Base-by-base conservation (phyloP, 2,113 vertebrate genomes). In the Abramis brama region DNA sequence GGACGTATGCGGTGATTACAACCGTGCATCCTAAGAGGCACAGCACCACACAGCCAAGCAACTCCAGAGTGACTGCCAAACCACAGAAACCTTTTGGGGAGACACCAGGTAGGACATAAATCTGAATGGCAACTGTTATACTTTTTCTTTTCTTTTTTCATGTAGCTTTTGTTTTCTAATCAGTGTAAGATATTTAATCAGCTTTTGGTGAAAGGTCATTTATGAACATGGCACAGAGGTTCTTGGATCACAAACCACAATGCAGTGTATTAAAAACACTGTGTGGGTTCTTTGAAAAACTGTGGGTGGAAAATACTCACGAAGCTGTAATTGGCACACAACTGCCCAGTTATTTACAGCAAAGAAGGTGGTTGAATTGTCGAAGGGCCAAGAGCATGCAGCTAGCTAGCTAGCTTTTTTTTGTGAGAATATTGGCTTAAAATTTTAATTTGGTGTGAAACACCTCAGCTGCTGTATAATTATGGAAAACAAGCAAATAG, bases 41-140 rank as follows among this genome's bases (percentile, higher is more conserved):
- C 27, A 94, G 90, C 91, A 95, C 95, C 91, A 95, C 94, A 81
- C 92, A 91, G 86, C 85, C 93, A 86, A 90, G 91, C n/a, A 92
- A 87, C 88, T 77, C 89, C 15, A 91, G 90, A 71, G 94, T 94
- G 89, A 94, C 94, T 85, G 92, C 88, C 91, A 94, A 94, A 91
- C 94, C 95, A 91, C 89, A 88, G 91, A 95, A 94, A 93, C 92
- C 94, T 93, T 84, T 92, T 36, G 94, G 90, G 90, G 93, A 95
- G 2, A 91, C 94, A 91, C 91, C 94, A 95, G 95, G 95, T 96
- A 93, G 15, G 88, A 92, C 10, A 82, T 43, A 39, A 33, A 23
- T 60, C 6, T 57, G 30, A 57, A 78, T 52, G 45, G 27, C 27
- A 12, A 4, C 36, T 39, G 36, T 39, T 39, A 39, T 39, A 39